Evolutionary conservation across 2,888 invertebrate species (phyloP).

Genomic region (Troides aeacus): DNA sequence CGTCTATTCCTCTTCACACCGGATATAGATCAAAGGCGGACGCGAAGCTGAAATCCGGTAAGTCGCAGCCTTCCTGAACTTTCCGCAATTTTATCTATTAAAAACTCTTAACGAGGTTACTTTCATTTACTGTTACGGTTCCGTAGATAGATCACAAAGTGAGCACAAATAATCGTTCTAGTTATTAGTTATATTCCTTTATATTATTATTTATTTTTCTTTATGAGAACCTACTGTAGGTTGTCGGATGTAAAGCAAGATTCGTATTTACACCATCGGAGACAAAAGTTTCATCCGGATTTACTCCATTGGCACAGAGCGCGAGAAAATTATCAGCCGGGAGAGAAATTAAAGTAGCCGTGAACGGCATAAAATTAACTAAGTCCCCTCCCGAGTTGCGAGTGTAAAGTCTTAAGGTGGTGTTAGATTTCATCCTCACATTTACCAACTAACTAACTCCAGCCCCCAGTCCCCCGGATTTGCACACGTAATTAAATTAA

Average conservation of each 20-base stretch:
- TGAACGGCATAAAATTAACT: conserved; percentile 76
- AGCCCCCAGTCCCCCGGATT: conserved; percentile 48
- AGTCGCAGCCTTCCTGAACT: not conserved
- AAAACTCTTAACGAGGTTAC: not conserved
- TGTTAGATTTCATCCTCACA: conserved; percentile 44
- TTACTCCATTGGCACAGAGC: conserved; percentile 59
- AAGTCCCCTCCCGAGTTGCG: conserved; percentile 46
- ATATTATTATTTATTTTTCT: too few species aligned
- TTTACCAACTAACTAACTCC: conserved; percentile 37
- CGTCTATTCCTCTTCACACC: conserved; percentile 48
- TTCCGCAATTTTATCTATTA: not conserved
- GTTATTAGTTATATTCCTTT: too few species aligned
- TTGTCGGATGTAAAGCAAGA: not conserved
- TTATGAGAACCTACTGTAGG: not conserved
- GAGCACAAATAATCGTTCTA: not conserved
- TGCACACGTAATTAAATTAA: conserved; percentile 58
- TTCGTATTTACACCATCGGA: conserved; percentile 7
- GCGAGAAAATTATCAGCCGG: conserved; percentile 71
- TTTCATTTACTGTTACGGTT: not conserved
- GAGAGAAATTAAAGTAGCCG: conserved; percentile 75
- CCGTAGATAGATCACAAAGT: not conserved
- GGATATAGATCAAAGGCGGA: conserved; percentile 45
- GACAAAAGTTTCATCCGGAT: conserved; percentile 41
- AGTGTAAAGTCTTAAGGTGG: conserved; percentile 54
- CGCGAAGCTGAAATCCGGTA: conserved; percentile 27